Evolutionary conservation across 2,888 invertebrate species (phyloP).

Genomic region (Leistus spinibarbis): DNA sequence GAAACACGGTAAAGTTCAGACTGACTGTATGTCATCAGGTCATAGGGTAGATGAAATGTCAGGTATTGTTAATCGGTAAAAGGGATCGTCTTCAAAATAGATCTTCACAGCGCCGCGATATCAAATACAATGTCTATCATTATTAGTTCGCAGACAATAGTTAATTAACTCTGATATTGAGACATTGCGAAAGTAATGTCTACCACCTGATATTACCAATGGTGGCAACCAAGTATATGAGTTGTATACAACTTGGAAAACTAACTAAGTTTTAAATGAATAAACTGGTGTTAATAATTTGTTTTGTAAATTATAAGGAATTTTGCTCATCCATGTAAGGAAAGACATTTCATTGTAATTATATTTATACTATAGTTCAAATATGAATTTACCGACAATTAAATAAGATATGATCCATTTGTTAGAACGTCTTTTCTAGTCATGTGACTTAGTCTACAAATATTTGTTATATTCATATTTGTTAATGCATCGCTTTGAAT

Average conservation of each 20-base stretch:
- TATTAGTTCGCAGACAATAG: too few relatives aligned
- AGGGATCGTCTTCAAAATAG: constrained; percentile 2
- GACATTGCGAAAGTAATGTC: too few relatives aligned
- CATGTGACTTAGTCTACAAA: background rate
- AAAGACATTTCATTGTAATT: background rate
- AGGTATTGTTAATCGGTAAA: constrained; percentile 16
- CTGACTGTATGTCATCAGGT: constrained; percentile 4
- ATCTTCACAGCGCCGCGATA: background rate
- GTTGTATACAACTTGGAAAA: too few relatives aligned
- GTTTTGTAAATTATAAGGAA: too few relatives aligned
- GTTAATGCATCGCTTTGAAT: background rate
- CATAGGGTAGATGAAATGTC: constrained; percentile 7
- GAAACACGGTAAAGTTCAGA: constrained; percentile 8
- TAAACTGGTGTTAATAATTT: too few relatives aligned
- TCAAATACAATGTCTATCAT: too few relatives aligned
- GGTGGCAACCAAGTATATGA: too few relatives aligned
- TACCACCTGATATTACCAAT: too few relatives aligned
- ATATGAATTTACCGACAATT: too few relatives aligned
- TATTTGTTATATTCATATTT: background rate
- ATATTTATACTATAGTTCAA: background rate
- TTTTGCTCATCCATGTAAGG: too few relatives aligned
- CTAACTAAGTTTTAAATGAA: too few relatives aligned
- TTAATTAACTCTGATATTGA: too few relatives aligned
- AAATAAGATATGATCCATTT: background rate
- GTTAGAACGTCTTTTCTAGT: background rate